Conservation (phyloP, 2,888 invertebrate species). For the Homarus gammarus region DNA sequence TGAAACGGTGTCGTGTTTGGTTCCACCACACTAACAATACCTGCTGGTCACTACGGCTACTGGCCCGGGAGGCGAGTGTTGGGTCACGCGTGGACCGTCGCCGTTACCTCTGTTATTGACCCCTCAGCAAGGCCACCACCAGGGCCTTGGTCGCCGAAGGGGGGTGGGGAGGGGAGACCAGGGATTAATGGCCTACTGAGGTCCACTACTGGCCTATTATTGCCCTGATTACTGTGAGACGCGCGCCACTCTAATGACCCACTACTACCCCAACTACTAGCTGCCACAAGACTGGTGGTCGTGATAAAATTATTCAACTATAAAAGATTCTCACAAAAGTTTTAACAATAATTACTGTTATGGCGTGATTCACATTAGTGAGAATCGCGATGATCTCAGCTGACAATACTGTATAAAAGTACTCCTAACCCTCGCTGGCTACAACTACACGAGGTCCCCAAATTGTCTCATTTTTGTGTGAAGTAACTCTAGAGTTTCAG, state of each 20-base stretch:
- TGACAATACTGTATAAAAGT: too few relatives aligned
- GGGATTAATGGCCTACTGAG: background rate
- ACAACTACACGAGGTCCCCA: too few relatives aligned
- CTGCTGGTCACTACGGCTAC: too few relatives aligned
- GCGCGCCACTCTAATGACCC: background rate
- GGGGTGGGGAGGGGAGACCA: background rate
- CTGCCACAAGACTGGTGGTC: background rate
- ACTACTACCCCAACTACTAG: background rate
- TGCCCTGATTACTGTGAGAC: background rate
- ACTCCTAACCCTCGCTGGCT: too few relatives aligned
- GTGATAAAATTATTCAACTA: background rate
- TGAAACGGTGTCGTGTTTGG: too few relatives aligned
- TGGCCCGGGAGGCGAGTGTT: background rate
- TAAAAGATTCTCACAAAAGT: too few relatives aligned
- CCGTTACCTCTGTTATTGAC: background rate
- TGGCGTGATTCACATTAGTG: too few relatives aligned
- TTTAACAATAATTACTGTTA: too few relatives aligned
- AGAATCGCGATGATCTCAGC: too few relatives aligned
- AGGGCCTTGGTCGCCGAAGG: background rate
- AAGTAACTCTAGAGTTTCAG: too few relatives aligned
- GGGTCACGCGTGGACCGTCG: background rate
- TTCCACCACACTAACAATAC: too few relatives aligned
- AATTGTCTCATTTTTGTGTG: too few relatives aligned
- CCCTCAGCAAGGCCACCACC: background rate
- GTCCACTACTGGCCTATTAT: background rate